Percentiles rank a stretch among this genome's conserved stretches.
These are phyloP conservation scores for Cotesia typhae DNA, from an alignment of 1,140 invertebrate species.

Conservation along the genomic window DNA sequence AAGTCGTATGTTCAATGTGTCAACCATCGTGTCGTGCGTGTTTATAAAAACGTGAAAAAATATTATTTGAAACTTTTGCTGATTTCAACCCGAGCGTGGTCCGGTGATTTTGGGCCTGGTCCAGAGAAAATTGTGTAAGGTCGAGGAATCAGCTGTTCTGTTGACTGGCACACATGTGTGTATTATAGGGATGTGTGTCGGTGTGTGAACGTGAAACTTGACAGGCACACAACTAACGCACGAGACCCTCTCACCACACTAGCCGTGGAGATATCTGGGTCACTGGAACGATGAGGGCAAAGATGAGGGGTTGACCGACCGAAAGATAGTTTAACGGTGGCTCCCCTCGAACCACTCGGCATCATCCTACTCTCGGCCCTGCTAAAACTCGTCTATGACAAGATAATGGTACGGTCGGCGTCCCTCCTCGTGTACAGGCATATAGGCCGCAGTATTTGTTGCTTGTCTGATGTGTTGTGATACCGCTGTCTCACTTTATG, in stretches of 20 bases:
- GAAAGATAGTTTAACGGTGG: constrained; percentile 44
- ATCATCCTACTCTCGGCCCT: constrained; percentile 10
- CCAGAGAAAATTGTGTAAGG: constrained; percentile 54
- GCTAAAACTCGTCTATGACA: constrained; percentile 53
- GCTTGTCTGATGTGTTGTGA: not conserved
- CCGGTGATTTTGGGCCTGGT: constrained; percentile 30
- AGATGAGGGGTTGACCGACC: constrained; percentile 61
- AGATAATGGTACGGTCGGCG: constrained; percentile 55
- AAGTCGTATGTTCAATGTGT: too few species aligned
- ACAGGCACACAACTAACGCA: constrained; percentile 23
- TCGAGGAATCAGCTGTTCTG: constrained; percentile 58
- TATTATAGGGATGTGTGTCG: constrained; percentile 24
- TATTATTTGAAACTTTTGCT: too few species aligned
- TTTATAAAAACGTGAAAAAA: too few species aligned
- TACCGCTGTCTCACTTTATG: not conserved
- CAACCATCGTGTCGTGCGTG: too few species aligned
- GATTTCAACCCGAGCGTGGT: not conserved
- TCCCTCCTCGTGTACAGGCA: constrained; percentile 4
- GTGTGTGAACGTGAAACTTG: constrained; percentile 19
- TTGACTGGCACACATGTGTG: constrained; percentile 1
- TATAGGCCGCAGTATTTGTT: not conserved
- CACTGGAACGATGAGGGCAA: constrained; percentile 62
- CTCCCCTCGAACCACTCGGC: constrained; percentile 30
- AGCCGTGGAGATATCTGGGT: constrained; percentile 57
- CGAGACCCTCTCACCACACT: constrained; percentile 37